Percentiles rank a stretch among this genome's conserved stretches.
These are phyloP conservation scores for Corynorhinus townsendii DNA, from an alignment of 2,113 vertebrate species.

Conservation along the genomic window DNA sequence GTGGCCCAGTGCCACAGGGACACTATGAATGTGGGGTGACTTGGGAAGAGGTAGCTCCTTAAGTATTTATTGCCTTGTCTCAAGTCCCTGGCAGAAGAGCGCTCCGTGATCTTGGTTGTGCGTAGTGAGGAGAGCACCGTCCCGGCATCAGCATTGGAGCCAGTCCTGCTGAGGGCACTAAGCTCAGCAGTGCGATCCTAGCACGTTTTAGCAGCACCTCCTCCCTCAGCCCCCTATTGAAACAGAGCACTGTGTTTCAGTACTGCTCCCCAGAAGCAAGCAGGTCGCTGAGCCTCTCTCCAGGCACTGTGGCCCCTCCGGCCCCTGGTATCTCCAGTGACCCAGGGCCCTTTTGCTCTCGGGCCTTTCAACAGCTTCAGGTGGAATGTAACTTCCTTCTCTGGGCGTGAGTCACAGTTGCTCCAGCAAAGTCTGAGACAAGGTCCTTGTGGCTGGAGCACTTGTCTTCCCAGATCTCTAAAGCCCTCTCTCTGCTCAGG, in stretches of 20 bases:
- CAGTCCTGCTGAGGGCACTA: accelerated
- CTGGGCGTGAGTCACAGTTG: neutral
- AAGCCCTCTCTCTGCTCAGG: neutral
- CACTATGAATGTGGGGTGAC: neutral
- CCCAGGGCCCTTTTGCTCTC: neutral
- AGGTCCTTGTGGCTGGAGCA: neutral
- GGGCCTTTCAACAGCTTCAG: neutral
- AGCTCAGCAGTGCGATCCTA: neutral
- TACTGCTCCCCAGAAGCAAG: neutral
- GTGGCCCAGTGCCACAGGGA: too few species aligned
- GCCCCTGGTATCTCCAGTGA: neutral
- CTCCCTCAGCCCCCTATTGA: too few species aligned
- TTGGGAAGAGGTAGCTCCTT: neutral
- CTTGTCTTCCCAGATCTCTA: neutral
- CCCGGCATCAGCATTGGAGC: accelerated
- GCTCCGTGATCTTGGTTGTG: accelerated
- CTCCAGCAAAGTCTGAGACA: neutral
- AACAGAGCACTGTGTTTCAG: neutral
- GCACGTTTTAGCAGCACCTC: neutral
- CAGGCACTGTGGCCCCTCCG: neutral
- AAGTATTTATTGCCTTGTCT: neutral
- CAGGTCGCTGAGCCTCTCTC: neutral
- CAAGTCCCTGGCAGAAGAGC: neutral
- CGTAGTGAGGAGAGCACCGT: too few species aligned
- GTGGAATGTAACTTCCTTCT: neutral